A percentile compares a stretch with the other conserved stretches of the same genome.
Evolutionary conservation across 2,888 invertebrate species (phyloP).

Genomic region (Calameuta filiformis): DNA sequence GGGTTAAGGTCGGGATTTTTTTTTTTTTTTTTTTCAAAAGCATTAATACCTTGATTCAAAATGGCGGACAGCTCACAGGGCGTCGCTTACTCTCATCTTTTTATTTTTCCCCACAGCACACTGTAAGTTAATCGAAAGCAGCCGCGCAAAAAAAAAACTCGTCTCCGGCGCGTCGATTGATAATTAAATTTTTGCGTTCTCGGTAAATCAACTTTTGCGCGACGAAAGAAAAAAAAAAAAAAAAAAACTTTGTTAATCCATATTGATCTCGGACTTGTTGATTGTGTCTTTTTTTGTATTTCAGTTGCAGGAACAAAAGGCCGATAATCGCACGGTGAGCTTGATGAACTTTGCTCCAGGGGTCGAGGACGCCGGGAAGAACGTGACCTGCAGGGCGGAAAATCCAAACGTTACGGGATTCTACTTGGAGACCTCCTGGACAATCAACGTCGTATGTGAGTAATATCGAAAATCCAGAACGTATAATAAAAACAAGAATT

Average conservation of each 20-base stretch:
- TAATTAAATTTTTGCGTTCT: not conserved
- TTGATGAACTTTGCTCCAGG: slow-evolving; percentile 89
- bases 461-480: slow-evolving; percentile 53
- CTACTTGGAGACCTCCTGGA: slow-evolving; percentile 86
- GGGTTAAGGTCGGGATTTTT: not conserved
- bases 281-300: slow-evolving; percentile 12
- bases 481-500: not conserved
- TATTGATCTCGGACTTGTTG: not conserved
- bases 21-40: not conserved
- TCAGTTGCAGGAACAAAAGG: slow-evolving; percentile 77
- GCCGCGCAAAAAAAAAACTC: not conserved
- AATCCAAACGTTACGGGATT: slow-evolving; percentile 90
- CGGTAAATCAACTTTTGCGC: not conserved
- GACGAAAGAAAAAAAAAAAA: not conserved
- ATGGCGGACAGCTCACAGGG: not conserved
- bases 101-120: not conserved
- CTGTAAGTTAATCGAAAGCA: not conserved
- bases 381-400: slow-evolving; percentile 89
- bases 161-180: not conserved
- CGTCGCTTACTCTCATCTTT: not conserved
- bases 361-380: slow-evolving; percentile 89
- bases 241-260: not conserved
- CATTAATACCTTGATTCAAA: not conserved
- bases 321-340: slow-evolving; percentile 86
- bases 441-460: slow-evolving; percentile 92